A percentile compares a stretch with the other conserved stretches of the same genome.
These are phyloP conservation scores for Gallirallus australis DNA, from an alignment of 2,797 vertebrate species.

Conservation along the genomic window DNA sequence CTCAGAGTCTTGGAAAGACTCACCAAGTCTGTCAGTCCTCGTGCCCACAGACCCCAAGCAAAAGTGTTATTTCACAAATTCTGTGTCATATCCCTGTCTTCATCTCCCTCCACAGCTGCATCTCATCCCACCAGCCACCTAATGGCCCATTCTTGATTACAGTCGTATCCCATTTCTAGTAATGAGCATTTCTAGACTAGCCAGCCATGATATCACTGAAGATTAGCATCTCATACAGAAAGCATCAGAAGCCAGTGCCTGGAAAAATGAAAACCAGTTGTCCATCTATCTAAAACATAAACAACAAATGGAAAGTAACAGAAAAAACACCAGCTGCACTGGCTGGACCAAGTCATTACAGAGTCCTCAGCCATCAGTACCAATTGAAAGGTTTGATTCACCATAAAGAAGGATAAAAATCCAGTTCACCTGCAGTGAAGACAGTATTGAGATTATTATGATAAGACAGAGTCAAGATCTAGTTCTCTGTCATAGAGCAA, in stretches of 20 bases:
- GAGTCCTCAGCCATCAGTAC: not conserved
- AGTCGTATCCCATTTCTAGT: not conserved
- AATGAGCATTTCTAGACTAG: not conserved
- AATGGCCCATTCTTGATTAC: not conserved
- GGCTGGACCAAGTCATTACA: not conserved
- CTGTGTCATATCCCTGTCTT: not conserved
- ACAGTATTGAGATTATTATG: not conserved
- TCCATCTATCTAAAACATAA: not conserved
- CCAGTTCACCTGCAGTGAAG: not conserved
- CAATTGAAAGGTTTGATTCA: not conserved
- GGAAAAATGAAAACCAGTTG: not conserved
- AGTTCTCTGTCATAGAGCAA: not conserved
- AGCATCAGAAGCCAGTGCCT: not conserved
- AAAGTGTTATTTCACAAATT: not conserved
- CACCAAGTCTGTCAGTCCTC: not conserved
- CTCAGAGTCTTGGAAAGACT: not conserved
- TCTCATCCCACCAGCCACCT: not conserved
- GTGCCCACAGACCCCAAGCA: not conserved
- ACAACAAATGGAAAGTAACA: not conserved
- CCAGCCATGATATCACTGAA: not conserved
- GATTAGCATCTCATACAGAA: not conserved
- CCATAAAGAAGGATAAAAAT: not conserved
- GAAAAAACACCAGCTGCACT: not conserved
- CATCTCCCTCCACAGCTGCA: not conserved
- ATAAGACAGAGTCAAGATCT: not conserved